Percentiles rank a stretch among this genome's conserved stretches.
phyloP scores from a whole-genome alignment of 2,113 vertebrate species.

The Cyanoliseus patagonus region DNA sequence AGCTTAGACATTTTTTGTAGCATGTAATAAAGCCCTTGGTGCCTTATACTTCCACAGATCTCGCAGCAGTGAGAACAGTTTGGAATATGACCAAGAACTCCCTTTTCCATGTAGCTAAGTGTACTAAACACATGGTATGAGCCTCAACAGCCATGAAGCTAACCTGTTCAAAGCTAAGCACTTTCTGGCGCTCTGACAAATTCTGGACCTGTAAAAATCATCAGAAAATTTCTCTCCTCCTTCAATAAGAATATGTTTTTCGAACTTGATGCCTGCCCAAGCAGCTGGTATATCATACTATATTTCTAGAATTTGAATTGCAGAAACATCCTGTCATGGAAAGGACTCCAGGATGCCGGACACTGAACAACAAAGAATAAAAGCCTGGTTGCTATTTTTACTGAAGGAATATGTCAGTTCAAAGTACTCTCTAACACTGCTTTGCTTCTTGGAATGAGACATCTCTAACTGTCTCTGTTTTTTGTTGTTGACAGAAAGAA shows the following conservation, averaged over 20 bases:
- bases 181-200: neutral
- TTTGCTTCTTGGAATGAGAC: neutral
- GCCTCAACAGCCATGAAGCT: neutral
- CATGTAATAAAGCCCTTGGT: neutral
- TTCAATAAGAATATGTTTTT: neutral
- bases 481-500: slow-evolving; percentile 82
- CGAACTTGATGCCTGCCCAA: neutral
- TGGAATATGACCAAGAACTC: neutral
- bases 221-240: neutral
- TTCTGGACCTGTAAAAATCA: neutral
- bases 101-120: neutral
- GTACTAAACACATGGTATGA: neutral
- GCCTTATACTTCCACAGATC: neutral
- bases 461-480: neutral
- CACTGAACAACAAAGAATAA: neutral
- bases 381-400: neutral
- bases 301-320: neutral
- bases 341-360: neutral
- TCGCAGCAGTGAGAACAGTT: neutral
- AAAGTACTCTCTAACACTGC: neutral
- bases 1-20: neutral
- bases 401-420: neutral
- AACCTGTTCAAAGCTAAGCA: neutral
- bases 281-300: neutral
- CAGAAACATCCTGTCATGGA: neutral